A percentile compares a stretch with the other conserved stretches of the same genome.
These are phyloP conservation scores for Clupea harengus DNA, from an alignment of 2,113 vertebrate species.

Conservation along the genomic window DNA sequence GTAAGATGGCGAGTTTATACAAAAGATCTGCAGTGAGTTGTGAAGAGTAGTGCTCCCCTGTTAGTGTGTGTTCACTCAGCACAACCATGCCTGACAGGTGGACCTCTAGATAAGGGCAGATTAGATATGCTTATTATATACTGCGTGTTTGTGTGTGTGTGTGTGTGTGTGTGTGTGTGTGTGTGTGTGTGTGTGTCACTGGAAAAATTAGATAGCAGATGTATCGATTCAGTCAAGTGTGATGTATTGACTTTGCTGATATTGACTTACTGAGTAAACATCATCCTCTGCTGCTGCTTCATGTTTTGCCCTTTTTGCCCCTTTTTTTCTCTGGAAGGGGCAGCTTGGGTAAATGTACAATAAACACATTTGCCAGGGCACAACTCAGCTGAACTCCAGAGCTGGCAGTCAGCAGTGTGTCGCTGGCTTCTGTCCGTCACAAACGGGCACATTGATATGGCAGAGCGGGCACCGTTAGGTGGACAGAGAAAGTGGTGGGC, in stretches of 20 bases:
- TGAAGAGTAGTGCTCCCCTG: background rate
- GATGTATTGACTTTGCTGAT: background rate
- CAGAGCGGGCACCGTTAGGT: background rate
- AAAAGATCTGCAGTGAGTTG: background rate
- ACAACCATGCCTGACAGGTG: background rate
- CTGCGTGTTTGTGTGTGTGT: constrained; percentile 4
- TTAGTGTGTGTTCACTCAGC: background rate
- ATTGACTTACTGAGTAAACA: constrained; percentile 3
- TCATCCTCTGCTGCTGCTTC: background rate
- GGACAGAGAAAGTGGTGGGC: constrained; percentile 1
- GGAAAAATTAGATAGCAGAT: constrained; percentile 15
- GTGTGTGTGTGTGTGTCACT: background rate
- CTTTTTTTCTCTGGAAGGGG: background rate
- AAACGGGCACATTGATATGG: constrained; percentile 13
- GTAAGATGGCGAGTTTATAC: background rate
- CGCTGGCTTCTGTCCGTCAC: background rate
- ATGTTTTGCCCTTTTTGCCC: background rate
- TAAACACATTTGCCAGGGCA: background rate
- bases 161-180: constrained; percentile 24
- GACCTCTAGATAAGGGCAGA: background rate
- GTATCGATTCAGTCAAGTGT: background rate
- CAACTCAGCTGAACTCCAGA: background rate
- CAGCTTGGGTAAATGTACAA: background rate
- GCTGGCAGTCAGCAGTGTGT: background rate
- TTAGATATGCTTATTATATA: background rate